Evolutionary conservation across 2,113 vertebrate species (phyloP).

Genomic region (Eulemur macaco): DNA sequence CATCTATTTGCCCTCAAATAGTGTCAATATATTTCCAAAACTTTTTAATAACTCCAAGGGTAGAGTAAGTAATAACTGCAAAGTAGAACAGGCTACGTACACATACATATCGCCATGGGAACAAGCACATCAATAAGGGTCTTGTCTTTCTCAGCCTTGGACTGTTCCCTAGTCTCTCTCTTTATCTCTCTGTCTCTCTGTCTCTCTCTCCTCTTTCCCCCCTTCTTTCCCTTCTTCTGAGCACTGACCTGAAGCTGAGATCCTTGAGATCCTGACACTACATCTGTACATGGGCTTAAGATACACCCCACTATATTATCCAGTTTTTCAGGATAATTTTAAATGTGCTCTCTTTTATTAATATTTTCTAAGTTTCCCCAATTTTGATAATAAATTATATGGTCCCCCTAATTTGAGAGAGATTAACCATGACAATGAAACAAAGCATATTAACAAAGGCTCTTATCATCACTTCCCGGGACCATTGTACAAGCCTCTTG

Average conservation of each 20-base stretch:
- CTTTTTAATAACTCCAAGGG: neutral
- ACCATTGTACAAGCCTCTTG: neutral
- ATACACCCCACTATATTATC: neutral
- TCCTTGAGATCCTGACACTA: neutral
- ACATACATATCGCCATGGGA: neutral
- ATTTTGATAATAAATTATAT: neutral
- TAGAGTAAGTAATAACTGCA: neutral
- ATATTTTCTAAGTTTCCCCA: neutral
- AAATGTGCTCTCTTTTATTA: neutral
- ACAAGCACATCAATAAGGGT: neutral
- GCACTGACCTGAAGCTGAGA: neutral
- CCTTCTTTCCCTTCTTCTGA: neutral
- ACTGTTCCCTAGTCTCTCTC: fast-evolving
- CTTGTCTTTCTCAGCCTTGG: neutral
- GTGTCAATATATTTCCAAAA: neutral
- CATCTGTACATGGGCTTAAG: neutral
- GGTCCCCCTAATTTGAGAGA: neutral
- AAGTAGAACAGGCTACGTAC: neutral
- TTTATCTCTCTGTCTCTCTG: neutral
- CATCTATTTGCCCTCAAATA: neutral
- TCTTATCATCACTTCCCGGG: neutral
- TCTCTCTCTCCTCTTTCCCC: no score
- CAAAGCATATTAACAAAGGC: neutral
- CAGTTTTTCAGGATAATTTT: slow-evolving; percentile 17
- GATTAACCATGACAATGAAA: neutral